Conservation (phyloP, 2,888 invertebrate species). For the Hemicrepidius hirtus region DNA sequence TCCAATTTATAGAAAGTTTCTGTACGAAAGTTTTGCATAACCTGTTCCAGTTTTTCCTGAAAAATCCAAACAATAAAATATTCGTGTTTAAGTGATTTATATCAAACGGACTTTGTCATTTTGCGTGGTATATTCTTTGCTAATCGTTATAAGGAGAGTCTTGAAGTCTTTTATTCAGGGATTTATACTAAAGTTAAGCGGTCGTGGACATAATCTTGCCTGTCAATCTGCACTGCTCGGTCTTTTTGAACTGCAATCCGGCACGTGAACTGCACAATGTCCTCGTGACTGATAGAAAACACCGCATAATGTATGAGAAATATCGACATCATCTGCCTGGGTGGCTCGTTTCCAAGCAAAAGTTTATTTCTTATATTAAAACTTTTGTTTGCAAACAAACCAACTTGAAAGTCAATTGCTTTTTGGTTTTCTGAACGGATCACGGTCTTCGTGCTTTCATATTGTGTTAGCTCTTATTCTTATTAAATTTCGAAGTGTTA, state of each 20-base stretch:
- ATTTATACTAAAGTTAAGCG: conserved; percentile 59
- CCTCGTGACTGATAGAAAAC: conserved; percentile 62
- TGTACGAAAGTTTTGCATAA: too few species aligned
- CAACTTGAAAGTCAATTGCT: too few species aligned
- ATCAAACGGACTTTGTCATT: conserved; percentile 15
- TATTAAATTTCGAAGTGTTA: too few species aligned
- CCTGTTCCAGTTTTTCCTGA: background rate
- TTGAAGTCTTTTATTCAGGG: conserved; percentile 39
- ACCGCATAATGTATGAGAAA: conserved; percentile 48
- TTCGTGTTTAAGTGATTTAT: conserved; percentile 28
- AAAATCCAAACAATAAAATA: conserved; percentile 4
- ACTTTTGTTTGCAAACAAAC: background rate
- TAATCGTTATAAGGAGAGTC: conserved; percentile 30
- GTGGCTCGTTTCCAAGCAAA: conserved; percentile 28
- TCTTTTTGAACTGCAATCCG: conserved; percentile 64
- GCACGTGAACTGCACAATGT: conserved; percentile 65
- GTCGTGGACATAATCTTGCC: conserved; percentile 64
- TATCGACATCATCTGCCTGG: conserved; percentile 46
- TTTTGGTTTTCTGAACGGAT: too few species aligned
- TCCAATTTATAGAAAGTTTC: too few species aligned
- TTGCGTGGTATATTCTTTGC: conserved; percentile 34
- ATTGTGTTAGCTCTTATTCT: too few species aligned
- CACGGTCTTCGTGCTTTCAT: too few species aligned
- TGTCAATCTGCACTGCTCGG: conserved; percentile 63
- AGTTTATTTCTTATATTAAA: background rate